phyloP scores from a whole-genome alignment of 2,888 invertebrate genomes.

The Sinodicranocentrus sp. region DNA sequence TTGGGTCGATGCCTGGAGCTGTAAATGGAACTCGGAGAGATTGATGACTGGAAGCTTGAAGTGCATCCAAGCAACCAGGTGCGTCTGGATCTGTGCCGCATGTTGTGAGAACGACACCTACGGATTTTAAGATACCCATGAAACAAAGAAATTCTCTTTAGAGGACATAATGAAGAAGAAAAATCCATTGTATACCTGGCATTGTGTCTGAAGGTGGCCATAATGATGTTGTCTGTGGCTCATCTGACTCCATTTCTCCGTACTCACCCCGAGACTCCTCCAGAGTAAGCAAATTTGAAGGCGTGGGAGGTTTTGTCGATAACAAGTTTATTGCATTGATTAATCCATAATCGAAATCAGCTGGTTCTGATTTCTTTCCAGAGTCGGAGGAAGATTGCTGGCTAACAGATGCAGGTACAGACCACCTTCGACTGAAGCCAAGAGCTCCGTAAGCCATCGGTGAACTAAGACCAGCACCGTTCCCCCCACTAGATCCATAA shows the following conservation, averaged over 20 bases:
- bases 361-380: slow-evolving; percentile 67
- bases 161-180: too few relatives aligned
- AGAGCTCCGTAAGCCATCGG: slow-evolving; percentile 37
- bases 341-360: slow-evolving; percentile 73
- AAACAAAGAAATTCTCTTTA: too few relatives aligned
- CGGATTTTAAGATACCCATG: too few relatives aligned
- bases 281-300: slow-evolving; percentile 63
- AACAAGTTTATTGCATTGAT: slow-evolving; percentile 76
- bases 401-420: slow-evolving; percentile 74
- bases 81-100: slow-evolving; percentile 74
- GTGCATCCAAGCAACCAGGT: slow-evolving; percentile 59
- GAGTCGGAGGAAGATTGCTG: slow-evolving; percentile 69
- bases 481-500: slow-evolving; percentile 48
- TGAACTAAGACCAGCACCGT: slow-evolving; percentile 50
- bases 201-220: slow-evolving; percentile 76
- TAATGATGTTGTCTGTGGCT: slow-evolving; percentile 71
- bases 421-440: slow-evolving; percentile 73
- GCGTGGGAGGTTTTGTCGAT: slow-evolving; percentile 74
- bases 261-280: slow-evolving; percentile 74
- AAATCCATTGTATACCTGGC: slow-evolving; percentile 69
- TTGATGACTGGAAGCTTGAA: slow-evolving; percentile 70
- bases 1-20: slow-evolving; percentile 40
- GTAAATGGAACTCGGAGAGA: slow-evolving; percentile 74
- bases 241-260: slow-evolving; percentile 61
- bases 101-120: slow-evolving; percentile 75